phyloP scores from a whole-genome alignment of 2,888 invertebrate genomes.

The Tetheella fluctuosa region DNA sequence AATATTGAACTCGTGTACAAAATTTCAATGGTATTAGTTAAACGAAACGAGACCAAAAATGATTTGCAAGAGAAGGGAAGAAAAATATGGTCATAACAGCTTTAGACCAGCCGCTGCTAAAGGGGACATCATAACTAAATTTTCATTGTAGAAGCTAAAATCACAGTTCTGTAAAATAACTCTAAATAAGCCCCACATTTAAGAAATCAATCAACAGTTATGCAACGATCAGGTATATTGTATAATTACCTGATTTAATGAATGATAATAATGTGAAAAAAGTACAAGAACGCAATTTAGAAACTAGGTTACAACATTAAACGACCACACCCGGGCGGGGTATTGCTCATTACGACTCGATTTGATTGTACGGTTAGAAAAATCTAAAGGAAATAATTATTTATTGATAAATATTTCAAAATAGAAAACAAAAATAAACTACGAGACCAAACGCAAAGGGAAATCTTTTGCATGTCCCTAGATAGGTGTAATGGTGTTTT shows the following conservation, averaged over 20 bases:
- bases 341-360: conserved; percentile 12
- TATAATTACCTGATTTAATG: conserved; percentile 15
- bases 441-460: no score
- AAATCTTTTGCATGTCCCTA: no score
- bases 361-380: conserved; percentile 1
- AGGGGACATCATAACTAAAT: no score
- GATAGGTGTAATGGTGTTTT: no score
- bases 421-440: background rate
- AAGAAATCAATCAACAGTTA: background rate
- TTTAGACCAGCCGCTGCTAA: no score
- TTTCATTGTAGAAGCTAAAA: no score
- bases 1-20: no score
- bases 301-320: conserved; percentile 53
- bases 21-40: no score
- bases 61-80: no score
- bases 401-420: background rate
- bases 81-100: no score
- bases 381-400: background rate
- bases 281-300: conserved; percentile 39
- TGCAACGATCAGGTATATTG: conserved; percentile 17
- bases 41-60: no score
- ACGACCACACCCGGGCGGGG: conserved; percentile 55
- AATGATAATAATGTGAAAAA: conserved; percentile 34
- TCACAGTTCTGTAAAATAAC: no score
- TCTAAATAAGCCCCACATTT: background rate